Conservation (phyloP, 2,113 vertebrate species). For the Gobius niger region DNA sequence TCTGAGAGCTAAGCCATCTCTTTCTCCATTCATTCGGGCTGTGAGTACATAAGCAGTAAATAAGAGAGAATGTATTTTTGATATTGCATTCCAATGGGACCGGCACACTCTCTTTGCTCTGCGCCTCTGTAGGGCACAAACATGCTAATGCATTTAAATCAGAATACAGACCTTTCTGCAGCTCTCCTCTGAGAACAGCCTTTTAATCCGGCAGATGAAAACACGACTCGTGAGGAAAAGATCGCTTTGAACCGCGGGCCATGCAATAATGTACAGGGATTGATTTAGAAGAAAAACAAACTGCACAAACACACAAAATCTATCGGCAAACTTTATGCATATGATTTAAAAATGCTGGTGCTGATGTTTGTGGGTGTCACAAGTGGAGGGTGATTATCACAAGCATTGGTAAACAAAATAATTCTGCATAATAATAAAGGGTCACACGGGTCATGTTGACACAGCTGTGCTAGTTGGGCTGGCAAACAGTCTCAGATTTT, state of each 20-base stretch:
- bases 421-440: neutral
- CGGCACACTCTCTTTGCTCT: slow-evolving; percentile 18
- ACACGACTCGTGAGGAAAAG: slow-evolving; percentile 7
- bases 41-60: slow-evolving; percentile 42
- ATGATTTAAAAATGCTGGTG: slow-evolving; percentile 31
- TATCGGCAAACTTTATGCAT: neutral
- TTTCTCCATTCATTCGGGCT: slow-evolving; percentile 18
- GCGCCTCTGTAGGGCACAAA: slow-evolving; percentile 26
- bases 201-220: slow-evolving; percentile 15
- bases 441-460: too few species aligned
- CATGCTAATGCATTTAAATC: slow-evolving; percentile 55
- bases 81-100: slow-evolving; percentile 35
- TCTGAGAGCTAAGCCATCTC: slow-evolving; percentile 28
- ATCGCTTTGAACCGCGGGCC: slow-evolving; percentile 5
- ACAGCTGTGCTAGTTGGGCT: too few species aligned
- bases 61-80: slow-evolving; percentile 46
- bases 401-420: slow-evolving; percentile 28
- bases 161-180: slow-evolving; percentile 37
- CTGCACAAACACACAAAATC: neutral
- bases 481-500: too few species aligned
- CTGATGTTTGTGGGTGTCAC: slow-evolving; percentile 26
- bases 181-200: slow-evolving; percentile 27
- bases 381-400: slow-evolving; percentile 24
- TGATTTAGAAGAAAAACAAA: neutral
- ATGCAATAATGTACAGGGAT: neutral